These are phyloP conservation scores for Tipula confusa DNA, from an alignment of 2,888 invertebrate species.

Conservation along the genomic window DNA sequence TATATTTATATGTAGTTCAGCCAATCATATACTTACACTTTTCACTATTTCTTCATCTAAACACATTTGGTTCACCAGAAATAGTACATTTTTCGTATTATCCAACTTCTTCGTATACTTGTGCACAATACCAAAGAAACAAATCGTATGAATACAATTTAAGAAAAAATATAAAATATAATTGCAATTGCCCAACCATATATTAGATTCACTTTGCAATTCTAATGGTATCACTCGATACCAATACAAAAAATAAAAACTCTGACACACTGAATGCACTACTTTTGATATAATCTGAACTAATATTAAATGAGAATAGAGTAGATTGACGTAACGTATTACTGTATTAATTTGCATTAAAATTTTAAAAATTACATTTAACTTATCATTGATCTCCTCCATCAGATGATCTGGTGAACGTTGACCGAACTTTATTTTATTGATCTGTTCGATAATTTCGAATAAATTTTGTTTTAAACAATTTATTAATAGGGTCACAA, in stretches of 20 bases:
- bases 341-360: not conserved
- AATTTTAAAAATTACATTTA: not conserved
- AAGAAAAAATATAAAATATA: not conserved
- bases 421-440: not conserved
- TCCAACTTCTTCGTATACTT: not conserved
- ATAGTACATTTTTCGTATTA: not conserved
- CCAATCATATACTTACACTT: not conserved
- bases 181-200: not conserved
- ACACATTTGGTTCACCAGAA: not conserved
- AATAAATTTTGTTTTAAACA: not conserved
- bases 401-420: not conserved
- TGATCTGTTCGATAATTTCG: not conserved
- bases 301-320: not conserved
- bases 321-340: not conserved
- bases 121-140: not conserved
- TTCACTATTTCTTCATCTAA: not conserved
- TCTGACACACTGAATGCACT: not conserved
- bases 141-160: not conserved
- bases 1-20: too few species aligned
- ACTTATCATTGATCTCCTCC: not conserved
- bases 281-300: not conserved
- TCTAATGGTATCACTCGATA: not conserved
- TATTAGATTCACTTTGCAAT: not conserved
- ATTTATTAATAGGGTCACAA: not conserved
- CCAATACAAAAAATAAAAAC: not conserved